A percentile compares a stretch with the other conserved stretches of the same genome.
phyloP scores from a whole-genome alignment of 37 sponge, comb jelly and placozoan genomes.

The Diacarnus erythraeanus region DNA sequence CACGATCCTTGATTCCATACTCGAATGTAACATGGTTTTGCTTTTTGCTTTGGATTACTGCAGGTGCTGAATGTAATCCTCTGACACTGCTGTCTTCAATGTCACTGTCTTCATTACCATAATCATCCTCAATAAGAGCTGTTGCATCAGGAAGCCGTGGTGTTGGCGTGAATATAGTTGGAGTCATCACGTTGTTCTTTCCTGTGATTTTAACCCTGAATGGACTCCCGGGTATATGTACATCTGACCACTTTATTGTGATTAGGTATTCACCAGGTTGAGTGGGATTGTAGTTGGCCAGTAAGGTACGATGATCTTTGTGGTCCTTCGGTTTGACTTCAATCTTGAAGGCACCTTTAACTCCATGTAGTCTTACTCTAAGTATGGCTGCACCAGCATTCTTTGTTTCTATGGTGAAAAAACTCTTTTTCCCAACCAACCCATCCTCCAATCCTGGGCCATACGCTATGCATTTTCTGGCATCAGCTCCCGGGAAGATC shows the following conservation, averaged over 20 bases:
- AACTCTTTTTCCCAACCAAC: conserved; percentile 37
- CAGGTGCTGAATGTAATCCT: background rate
- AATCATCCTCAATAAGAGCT: background rate
- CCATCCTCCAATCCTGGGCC: conserved; percentile 81
- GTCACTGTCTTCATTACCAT: background rate
- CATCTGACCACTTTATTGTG: conserved; percentile 82
- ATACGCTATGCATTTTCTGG: conserved; percentile 71
- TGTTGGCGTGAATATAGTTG: background rate
- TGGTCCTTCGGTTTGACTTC: conserved; percentile 63
- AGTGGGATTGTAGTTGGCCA: conserved; percentile 72
- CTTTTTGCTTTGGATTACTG: background rate
- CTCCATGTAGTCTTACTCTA: conserved; percentile 68
- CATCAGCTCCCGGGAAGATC: conserved; percentile 76
- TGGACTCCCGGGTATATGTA: conserved; percentile 73
- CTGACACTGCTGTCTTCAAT: background rate
- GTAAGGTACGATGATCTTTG: conserved; percentile 56
- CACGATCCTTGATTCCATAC: background rate
- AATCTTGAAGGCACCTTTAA: conserved; percentile 86
- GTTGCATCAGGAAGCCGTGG: background rate
- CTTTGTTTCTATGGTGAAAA: conserved; percentile 72
- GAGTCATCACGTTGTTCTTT: background rate
- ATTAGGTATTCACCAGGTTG: conserved; percentile 83
- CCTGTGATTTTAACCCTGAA: conserved; percentile 38
- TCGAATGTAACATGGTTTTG: background rate
- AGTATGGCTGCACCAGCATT: conserved; percentile 78